phyloP scores from a whole-genome alignment of 2,888 invertebrate genomes.

The Melolontha melolontha region DNA sequence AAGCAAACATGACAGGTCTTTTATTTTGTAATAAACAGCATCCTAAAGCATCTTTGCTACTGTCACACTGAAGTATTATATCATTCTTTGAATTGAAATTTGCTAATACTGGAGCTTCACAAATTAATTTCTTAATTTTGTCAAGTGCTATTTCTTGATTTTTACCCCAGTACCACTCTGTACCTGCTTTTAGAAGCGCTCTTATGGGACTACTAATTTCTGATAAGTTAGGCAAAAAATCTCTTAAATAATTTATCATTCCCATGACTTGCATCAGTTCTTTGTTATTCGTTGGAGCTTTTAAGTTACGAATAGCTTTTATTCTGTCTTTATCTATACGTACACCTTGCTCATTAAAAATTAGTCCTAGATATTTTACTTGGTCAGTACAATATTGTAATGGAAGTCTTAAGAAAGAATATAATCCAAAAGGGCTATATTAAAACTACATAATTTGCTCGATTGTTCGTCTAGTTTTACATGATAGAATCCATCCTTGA shows the following conservation, averaged over 20 bases:
- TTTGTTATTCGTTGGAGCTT: constrained; percentile 7
- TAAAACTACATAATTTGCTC: not conserved
- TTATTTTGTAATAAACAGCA: constrained; percentile 22
- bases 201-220: constrained; percentile 10
- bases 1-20: constrained; percentile 7
- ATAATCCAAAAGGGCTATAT: constrained; percentile 18
- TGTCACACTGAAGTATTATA: constrained; percentile 8
- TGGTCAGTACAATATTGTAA: constrained; percentile 6
- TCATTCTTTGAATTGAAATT: constrained; percentile 7
- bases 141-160: constrained; percentile 1
- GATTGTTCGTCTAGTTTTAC: constrained; percentile 1
- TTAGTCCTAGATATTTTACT: constrained; percentile 16
- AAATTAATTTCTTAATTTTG: constrained; percentile 7
- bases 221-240: constrained; percentile 24
- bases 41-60: constrained; percentile 14
- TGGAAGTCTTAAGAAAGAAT: constrained; percentile 4
- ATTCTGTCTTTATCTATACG: constrained; percentile 1
- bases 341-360: constrained; percentile 12
- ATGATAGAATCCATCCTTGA: constrained; percentile 33
- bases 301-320: too few relatives aligned
- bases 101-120: constrained; percentile 10
- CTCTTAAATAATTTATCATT: constrained; percentile 14
- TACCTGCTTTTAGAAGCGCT: constrained; percentile 11
- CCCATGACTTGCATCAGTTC: constrained; percentile 15
- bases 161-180: constrained; percentile 1